Evolutionary conservation across 2,888 invertebrate species (phyloP), one percentile per base, ranked within the genome.

Genomic region (Portevinia maculata): DNA sequence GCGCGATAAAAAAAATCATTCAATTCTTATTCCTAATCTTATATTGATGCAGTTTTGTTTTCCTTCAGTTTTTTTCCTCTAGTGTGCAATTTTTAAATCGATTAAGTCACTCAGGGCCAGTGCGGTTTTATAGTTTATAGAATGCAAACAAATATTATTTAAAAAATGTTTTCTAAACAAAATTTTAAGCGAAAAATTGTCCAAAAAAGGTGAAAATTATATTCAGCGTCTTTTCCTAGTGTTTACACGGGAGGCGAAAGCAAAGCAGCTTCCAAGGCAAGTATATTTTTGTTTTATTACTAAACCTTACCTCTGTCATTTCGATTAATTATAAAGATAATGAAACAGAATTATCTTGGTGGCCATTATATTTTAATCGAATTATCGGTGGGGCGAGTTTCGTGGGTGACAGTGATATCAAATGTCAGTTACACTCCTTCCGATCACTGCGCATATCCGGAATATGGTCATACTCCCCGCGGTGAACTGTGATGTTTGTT

Each of bases 81-180:
- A 15, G 39, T 39, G 48, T 69, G 74, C 70, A 64, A 39, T 65
- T 60, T 48, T 13, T 65, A 48, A 81, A 81, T 81, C 81, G 81
- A 81, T 81, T 81, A 59, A 81, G 65, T 59, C 59, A 52, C 44
- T 60, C 52, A 62, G 75, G 79, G 75, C 70, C 75, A 64, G 53
- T 65, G 55, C 67, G 34, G 44, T 44, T 24, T 2, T 44, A 30
- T 15, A 53, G 11, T 39, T 0, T 44, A 15, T 52, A 41, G 52
- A 15, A 50, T 48, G 50, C 6, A 41, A 37, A n/a, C 46, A 19
- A 50, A 6, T 9, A 19, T 19, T 19, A 17, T 44, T 17, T 19
- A n/a, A 11, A 11, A 30, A 11, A 9, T n/a, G 9, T 64, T 73
- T 60, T 64, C n/a, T 46, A 17, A 32, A 32, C 24, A 39, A 7